Base-by-base conservation (phyloP, 2,113 vertebrate genomes). In the Mixornis gularis region DNA sequence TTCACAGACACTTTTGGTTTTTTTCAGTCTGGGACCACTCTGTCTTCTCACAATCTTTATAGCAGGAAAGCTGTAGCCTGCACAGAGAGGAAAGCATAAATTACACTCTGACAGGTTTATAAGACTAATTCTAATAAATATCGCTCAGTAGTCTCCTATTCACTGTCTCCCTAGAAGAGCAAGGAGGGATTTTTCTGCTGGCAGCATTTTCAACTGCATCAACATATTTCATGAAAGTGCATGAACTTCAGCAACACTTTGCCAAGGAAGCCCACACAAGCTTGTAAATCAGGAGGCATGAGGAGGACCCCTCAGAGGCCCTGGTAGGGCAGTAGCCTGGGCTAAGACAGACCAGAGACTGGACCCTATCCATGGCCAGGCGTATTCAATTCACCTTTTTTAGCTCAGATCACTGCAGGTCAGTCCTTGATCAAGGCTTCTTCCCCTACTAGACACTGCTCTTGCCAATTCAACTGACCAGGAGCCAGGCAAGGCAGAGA, bases 91-190 rank as follows among this genome's bases (percentile, higher is more conserved):
- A 96, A 94, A 87, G 38, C 63, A 89, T 95, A 94, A 89, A 96
- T 89, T 89, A 86, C 1, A 1, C 66, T 82, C 40, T 44, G 89
- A 94, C 89, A 91, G 78, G 29, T 96, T 94, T 96, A 95, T 92
- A 95, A 89, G 84, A 74, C 84, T 96, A 96, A 89, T 94, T 91
- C 81, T 66, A 91, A 82, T 70, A 96, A 90, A 86, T 93, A 87
- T 32, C n/a, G 53, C 73, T 87, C 89, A 48, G 52, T 87, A 91
- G 84, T 48, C 66, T 87, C 48, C 81, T 73, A 91, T 59, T 90
- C 63, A 91, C 21, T 65, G 46, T 58, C 60, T 85, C 46, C 56
- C 43, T 40, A 62, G 49, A 87, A 93, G 7, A 89, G 40, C 40
- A 89, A 82, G 19, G 25, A 62, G 41, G 17, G 40, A 52, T 82